Base-by-base conservation (phyloP, 2,113 vertebrate species). In the Cariama cristata region DNA sequence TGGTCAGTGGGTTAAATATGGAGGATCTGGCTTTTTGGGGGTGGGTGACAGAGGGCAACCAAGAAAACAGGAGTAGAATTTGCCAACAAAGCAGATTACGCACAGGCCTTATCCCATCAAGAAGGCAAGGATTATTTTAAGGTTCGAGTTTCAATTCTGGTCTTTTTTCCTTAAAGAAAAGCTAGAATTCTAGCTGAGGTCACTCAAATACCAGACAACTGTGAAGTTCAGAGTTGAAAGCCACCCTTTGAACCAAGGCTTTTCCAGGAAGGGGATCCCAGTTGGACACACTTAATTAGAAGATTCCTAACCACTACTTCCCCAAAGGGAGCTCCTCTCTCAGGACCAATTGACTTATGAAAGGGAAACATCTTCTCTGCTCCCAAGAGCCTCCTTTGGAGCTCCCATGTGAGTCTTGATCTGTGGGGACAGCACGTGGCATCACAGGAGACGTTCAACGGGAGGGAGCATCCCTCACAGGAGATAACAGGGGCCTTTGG, bases 141-240 rank as follows among this genome's bases (percentile, higher is more conserved):
- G 21, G 13, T 45, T 26, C 2, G 4, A 49, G 7, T 38, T 63
- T 59, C 8, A 26, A 7, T 26, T 69, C 24, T 5, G 0, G 3
- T 24, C 12, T 35, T 22, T 12, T 52, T 81, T 38, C 38, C 38
- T 26, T 7, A 20, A 50, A 23, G 11, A 27, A 52, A 44, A 1
- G 4, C 69, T 6, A 7, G 38, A 26, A 28, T 33, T 47, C 24
- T 14, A 44, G 28, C 10, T 33, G 4, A n/a, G 7, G 21, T 15
- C 67, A 68, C 56, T 35, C n/a, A 38, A 72, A 20, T 4, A 53
- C 4, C 19, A 52, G 7, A 5, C 11, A 71, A 9, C 28, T 35
- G 20, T 21, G 17, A 75, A 71, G 22, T 14, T 82, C 19, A 32
- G 44, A n/a, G 13, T 6, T 22, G 17, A 91, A 91, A 92, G 22